Evolutionary conservation across 2,113 vertebrate genomes (phyloP), one percentile per base, ranked within the genome.

Genomic region (Pterocles orientalis): DNA sequence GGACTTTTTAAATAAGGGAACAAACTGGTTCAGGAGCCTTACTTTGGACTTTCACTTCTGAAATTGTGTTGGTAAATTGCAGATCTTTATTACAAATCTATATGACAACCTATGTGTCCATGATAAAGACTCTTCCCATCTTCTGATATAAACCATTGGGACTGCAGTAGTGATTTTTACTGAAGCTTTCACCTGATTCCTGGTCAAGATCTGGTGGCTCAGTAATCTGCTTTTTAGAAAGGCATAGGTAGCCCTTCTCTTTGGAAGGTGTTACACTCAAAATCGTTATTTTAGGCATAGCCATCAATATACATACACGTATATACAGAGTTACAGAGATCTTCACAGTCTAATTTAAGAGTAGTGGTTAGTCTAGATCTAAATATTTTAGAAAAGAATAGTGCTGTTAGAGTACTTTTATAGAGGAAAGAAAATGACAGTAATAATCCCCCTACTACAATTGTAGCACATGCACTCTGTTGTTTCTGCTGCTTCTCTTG

Each of bases 251-350:
- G 3, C 24, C 24, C 33, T 90, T 33, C 6, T 43, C 7, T 50
- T 91, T 15, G 4, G 19, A 65, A 51, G 33, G 6, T 47, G 9
- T 73, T 66, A 20, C 10, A 21, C 34, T 51, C 25, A 33, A 13
- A 60, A 8, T 65, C 14, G 9, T 33, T 47, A 47, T 23, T 66
- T 31, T 58, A 51, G 15, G 24, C 9, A 24, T 29, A 16, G 18
- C 6, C 6, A 7, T 4, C 5, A 56, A 34, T 8, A 9, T 20
- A 6, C 33, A 21, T 9, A 3, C 15, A 11, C 36, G 20, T 5
- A 24, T 3, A 64, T 6, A 34, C 14, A 43, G 17, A 4, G 23
- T 12, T 43, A 18, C 14, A 60, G 50, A 70, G 20, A 20, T 48
- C 25, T 31, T 36, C 23, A n/a, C 10, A 14, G 26, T 19, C 25